Conservation (phyloP, 2,113 vertebrate genomes). For the Odontophorus gujanensis region DNA sequence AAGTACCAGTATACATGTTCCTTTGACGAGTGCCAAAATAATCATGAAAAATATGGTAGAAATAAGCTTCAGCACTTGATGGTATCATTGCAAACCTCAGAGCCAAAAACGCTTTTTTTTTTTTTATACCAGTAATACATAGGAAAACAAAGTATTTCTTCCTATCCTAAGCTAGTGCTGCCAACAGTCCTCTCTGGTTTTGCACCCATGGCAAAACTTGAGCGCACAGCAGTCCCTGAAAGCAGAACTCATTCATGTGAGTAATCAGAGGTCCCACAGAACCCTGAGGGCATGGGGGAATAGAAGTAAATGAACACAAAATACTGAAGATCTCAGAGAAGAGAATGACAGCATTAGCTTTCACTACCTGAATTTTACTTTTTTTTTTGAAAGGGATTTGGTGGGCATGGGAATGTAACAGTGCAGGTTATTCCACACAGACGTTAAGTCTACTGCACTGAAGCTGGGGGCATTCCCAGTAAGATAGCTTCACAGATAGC, state of each 20-base stretch:
- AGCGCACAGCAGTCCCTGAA: background rate
- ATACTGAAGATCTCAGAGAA: background rate
- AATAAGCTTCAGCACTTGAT: background rate
- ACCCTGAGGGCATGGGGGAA: rapidly evolving
- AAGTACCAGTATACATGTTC: background rate
- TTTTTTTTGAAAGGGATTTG: background rate
- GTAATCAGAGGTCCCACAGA: background rate
- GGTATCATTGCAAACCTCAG: background rate
- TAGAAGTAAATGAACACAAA: background rate
- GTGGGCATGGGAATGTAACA: background rate
- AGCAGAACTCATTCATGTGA: background rate
- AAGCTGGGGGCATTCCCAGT: background rate
- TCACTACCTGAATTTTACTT: too few species aligned
- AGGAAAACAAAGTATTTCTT: background rate
- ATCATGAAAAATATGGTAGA: background rate
- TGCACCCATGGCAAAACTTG: background rate
- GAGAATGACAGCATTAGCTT: background rate
- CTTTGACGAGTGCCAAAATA: background rate
- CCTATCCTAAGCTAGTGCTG: too few species aligned
- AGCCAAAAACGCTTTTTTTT: background rate
- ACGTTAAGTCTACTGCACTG: background rate
- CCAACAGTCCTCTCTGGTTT: background rate
- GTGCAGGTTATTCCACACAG: background rate
- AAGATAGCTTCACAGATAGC: background rate
- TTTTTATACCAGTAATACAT: background rate